These are phyloP conservation scores for Psylliodes chrysocephalus DNA, from an alignment of 2,888 invertebrate species.

Conservation along the genomic window DNA sequence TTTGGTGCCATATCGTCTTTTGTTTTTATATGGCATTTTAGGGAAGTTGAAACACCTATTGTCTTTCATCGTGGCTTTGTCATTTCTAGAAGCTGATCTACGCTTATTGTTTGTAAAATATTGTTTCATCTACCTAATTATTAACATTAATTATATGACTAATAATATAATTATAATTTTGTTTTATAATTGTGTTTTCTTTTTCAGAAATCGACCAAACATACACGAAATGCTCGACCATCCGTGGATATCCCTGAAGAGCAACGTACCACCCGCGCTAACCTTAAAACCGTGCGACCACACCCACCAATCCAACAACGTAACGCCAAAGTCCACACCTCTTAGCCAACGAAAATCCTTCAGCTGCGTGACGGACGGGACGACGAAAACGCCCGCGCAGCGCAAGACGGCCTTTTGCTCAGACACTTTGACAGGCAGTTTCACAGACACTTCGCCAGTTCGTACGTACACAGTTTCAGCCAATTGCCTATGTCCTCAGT, in stretches of 20 bases:
- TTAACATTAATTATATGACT: not conserved
- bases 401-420: slow-evolving; percentile 57
- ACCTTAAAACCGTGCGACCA: slow-evolving; percentile 54
- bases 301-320: slow-evolving; percentile 19
- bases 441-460: slow-evolving; percentile 54
- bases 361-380: slow-evolving; percentile 25
- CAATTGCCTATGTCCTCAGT: slow-evolving; percentile 64
- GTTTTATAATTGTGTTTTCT: not conserved
- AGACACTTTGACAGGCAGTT: slow-evolving; percentile 56
- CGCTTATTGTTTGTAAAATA: too few species aligned
- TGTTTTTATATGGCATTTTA: too few species aligned
- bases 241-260: slow-evolving; percentile 77
- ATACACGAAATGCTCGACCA: slow-evolving; percentile 90
- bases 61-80: too few species aligned
- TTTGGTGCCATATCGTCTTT: too few species aligned
- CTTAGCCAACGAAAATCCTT: slow-evolving; percentile 29
- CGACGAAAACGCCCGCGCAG: slow-evolving; percentile 55
- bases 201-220: slow-evolving; percentile 85
- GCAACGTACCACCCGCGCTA: slow-evolving; percentile 54
- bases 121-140: too few species aligned
- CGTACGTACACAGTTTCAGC: slow-evolving; percentile 60
- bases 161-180: not conserved
- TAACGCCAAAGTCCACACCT: slow-evolving; percentile 30
- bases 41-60: too few species aligned
- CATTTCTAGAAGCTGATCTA: too few species aligned